Evolutionary conservation across 2,113 vertebrate species (phyloP).

Genomic region (Tragelaphus imberbis): DNA sequence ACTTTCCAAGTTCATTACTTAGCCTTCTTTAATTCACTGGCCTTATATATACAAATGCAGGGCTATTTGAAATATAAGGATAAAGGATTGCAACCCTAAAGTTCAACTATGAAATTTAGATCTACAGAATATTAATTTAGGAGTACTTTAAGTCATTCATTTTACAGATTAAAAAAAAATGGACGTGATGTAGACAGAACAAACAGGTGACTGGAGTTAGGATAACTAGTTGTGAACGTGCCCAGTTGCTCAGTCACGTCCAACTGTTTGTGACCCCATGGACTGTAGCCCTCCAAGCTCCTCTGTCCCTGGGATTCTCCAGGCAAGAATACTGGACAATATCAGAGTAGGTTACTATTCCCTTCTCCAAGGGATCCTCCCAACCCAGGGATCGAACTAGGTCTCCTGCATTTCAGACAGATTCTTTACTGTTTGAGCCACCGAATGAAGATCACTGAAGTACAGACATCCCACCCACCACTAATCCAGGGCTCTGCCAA

Average conservation of each 20-base stretch:
- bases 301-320: not conserved
- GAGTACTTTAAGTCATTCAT: not conserved
- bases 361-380: not conserved
- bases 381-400: not conserved
- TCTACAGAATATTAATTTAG: not conserved
- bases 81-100: not conserved
- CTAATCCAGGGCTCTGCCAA: not conserved
- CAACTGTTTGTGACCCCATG: not conserved
- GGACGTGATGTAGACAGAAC: not conserved
- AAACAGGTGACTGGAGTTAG: too few species aligned
- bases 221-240: not conserved
- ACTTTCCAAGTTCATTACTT: not conserved
- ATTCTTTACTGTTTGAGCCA: not conserved
- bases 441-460: not conserved
- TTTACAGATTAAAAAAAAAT: not conserved
- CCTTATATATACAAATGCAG: not conserved
- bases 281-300: not conserved
- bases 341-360: not conserved
- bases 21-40: not conserved
- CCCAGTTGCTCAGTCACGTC: not conserved
- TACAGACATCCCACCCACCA: too few species aligned
- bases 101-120: not conserved
- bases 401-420: not conserved
- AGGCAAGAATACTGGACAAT: not conserved
- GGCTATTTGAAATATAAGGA: not conserved